Percentiles rank a stretch among this genome's conserved stretches.
Evolutionary conservation across 2,888 invertebrate genomes (phyloP).

Genomic region (Orchesellides sinensis): DNA sequence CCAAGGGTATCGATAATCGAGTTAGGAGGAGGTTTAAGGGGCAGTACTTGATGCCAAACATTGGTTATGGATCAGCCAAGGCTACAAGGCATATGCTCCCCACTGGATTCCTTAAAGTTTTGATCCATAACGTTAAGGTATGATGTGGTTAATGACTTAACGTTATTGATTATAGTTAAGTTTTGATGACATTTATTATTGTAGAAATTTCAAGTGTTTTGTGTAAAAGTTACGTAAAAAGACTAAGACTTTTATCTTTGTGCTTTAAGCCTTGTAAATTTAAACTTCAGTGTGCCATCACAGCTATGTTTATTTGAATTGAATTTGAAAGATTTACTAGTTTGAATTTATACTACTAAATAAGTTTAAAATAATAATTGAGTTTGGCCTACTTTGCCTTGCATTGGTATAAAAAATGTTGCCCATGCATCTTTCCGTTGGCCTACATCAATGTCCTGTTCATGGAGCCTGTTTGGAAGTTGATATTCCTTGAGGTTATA

Average conservation of each 20-base stretch:
- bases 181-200: too few relatives aligned
- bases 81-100: slow-evolving; percentile 98
- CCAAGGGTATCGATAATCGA: slow-evolving; percentile 99
- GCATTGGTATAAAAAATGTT: slow-evolving; percentile 20
- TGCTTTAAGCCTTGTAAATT: too few relatives aligned
- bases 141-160: too few relatives aligned
- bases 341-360: background rate
- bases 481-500: slow-evolving; percentile 59
- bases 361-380: too few relatives aligned
- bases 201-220: too few relatives aligned
- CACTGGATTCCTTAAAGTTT: slow-evolving; percentile 97
- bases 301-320: background rate
- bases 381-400: slow-evolving; percentile 57
- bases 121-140: slow-evolving; percentile 91
- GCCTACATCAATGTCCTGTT: slow-evolving; percentile 48
- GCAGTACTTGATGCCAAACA: slow-evolving; percentile 98
- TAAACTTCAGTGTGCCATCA: too few relatives aligned
- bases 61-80: slow-evolving; percentile 98
- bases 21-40: slow-evolving; percentile 99
- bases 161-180: background rate
- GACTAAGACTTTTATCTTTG: too few relatives aligned
- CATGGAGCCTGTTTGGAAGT: slow-evolving; percentile 60
- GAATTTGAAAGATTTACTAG: background rate
- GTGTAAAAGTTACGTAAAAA: too few relatives aligned
- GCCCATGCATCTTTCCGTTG: slow-evolving; percentile 44